Base-by-base conservation (phyloP, 2,888 invertebrate species). In the Antheraea assamensis region DNA sequence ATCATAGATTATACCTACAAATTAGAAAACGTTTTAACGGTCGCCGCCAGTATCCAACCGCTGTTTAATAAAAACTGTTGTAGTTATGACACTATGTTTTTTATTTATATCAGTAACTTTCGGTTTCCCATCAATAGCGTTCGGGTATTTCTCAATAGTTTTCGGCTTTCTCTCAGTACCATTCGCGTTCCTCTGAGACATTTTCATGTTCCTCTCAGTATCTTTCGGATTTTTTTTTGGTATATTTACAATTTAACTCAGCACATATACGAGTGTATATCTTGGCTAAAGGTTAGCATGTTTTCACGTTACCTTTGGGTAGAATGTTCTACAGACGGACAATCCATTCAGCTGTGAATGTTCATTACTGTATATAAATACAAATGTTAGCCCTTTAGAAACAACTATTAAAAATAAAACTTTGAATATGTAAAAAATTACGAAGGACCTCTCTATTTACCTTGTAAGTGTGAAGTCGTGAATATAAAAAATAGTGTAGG, bases 401-500 rank as follows among this genome's bases (percentile, higher is more conserved):
- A 13, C 10, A 19, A 19, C 17, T 19, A 52, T 17, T n/a, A n/a
- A n/a, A n/a, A n/a, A n/a, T n/a, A n/a, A n/a, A n/a, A n/a, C n/a
- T n/a, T n/a, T n/a, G n/a, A n/a, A 42, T 52, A 21, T 21, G 24
- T 2, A 8, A n/a, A 58, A 58, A 24, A 13, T 10, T 13, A 24
- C 2, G 3, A 64, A 17, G 5, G 3, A 64, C 21, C 13, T 68
- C 3, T 35, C 35, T n/a, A 68, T n/a, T 19, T n/a, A n/a, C 68
- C 35, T 15, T 21, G 7, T 35, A 19, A 68, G n/a, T 35, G 1
- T 10, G 35, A 68, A 31, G 35, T 21, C 35, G 35, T 68, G 68
- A 68, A 35, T 7, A 35, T 68, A 68, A 68, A 66, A 68, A 68
- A 68, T 68, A 68, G 30, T 30, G 61, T 68, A 35, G 68, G 35